Percentiles rank a stretch among this genome's conserved stretches.
Evolutionary conservation across 30 jellyfish, hydroid and myxozoan species (phyloP).

Genomic region (Aurelia sp.): DNA sequence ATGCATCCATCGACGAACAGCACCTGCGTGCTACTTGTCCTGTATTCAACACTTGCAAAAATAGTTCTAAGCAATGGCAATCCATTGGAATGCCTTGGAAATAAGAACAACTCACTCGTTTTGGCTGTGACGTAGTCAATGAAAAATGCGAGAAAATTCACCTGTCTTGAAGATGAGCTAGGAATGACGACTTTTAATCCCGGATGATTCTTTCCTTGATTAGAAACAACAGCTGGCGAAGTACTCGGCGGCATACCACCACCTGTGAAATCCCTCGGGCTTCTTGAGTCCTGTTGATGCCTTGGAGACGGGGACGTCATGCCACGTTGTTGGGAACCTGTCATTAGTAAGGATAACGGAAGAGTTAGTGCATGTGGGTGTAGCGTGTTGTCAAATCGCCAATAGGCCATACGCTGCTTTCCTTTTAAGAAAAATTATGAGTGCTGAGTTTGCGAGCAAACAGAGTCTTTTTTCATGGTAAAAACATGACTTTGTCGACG

Average conservation of each 20-base stretch:
- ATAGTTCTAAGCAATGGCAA: too few relatives aligned
- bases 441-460: too few relatives aligned
- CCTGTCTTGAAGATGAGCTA: constrained; percentile 70
- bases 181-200: constrained; percentile 82
- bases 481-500: too few relatives aligned
- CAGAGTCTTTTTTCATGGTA: too few relatives aligned
- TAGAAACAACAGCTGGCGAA: constrained; percentile 42
- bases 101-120: not conserved
- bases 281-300: constrained; percentile 73
- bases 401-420: too few relatives aligned
- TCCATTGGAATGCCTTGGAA: too few relatives aligned
- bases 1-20: too few relatives aligned
- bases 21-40: too few relatives aligned
- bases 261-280: constrained; percentile 75
- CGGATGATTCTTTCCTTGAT: constrained; percentile 77
- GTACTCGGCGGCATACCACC: constrained; percentile 69
- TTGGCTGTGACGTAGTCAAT: not conserved
- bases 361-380: too few relatives aligned
- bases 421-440: too few relatives aligned
- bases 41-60: too few relatives aligned
- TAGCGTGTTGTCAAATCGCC: too few relatives aligned
- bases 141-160: not conserved
- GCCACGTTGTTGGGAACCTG: constrained; percentile 64
- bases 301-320: constrained; percentile 75
- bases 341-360: not conserved